Conservation (phyloP, 2,113 vertebrate species). For the Nibea albiflora region DNA sequence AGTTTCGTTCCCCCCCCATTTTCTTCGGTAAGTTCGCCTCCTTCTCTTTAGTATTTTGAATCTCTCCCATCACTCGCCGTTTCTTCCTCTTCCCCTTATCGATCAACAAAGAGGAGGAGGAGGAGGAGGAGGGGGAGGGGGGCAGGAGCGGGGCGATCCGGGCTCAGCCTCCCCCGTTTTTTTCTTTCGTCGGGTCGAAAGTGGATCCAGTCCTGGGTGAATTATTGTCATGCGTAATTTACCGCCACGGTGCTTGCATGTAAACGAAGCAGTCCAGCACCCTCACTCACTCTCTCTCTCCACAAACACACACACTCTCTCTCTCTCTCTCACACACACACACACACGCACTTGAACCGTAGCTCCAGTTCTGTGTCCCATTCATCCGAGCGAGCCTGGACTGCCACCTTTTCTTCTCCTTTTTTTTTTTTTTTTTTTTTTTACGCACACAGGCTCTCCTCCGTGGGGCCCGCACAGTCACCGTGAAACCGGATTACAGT, state of each 20-base stretch:
- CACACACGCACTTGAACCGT: conserved; percentile 79
- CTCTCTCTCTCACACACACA: conserved; percentile 20
- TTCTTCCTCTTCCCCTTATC: background rate
- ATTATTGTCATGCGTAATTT: conserved; percentile 74
- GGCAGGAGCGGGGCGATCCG: background rate
- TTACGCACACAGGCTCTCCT: conserved; percentile 49
- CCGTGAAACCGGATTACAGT: conserved; percentile 81
- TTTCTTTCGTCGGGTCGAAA: conserved; percentile 39
- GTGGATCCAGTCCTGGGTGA: conserved; percentile 65
- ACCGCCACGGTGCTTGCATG: conserved; percentile 60
- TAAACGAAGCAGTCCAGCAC: conserved; percentile 60
- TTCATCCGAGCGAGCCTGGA: conserved; percentile 46
- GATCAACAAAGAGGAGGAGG: conserved; percentile 5
- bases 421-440: conserved; percentile 18
- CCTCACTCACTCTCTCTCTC: background rate
- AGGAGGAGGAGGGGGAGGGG: background rate
- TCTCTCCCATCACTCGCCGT: background rate
- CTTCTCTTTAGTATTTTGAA: background rate
- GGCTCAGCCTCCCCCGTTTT: conserved; percentile 21
- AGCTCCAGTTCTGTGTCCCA: conserved; percentile 72
- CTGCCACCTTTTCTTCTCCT: conserved; percentile 64
- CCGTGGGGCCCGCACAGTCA: conserved; percentile 66
- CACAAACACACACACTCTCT: conserved; percentile 14
- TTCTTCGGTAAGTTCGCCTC: conserved; percentile 35
- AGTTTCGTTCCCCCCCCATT: background rate